Base-by-base conservation (phyloP, 2,113 vertebrate genomes). In the Colistium nudipinnis region DNA sequence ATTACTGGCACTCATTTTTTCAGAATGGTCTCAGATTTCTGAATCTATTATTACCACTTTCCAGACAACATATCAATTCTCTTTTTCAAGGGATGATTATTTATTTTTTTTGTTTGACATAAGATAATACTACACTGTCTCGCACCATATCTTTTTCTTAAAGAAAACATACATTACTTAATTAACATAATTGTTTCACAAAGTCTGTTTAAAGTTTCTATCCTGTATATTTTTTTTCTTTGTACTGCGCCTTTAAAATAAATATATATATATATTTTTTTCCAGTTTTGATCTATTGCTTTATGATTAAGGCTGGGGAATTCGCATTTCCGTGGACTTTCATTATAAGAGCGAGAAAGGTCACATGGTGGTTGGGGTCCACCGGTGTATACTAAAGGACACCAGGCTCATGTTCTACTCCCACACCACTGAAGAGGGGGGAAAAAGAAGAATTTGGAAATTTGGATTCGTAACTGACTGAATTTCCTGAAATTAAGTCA, bases 401-500 rank as follows among this genome's bases (percentile, higher is more conserved):
- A 19, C 25, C 47, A n/a, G 35, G 30, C 20, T 76, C 28, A n/a
- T 51, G 80, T 56, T 71, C 39, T 35, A 39, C 76, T 78, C 79
- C 75, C 80, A 77, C 76, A 67, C 55, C 61, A 17, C 27, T 25
- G 31, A 66, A 47, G 35, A 62, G 81, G 79, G 57, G 44, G 63
- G 63, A 67, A 27, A 22, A 17, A 49, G 76, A 74, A 6, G 39
- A 74, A 73, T 77, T 63, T 73, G 7, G 62, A 66, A 36, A 49
- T 57, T 54, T 67, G 35, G 38, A 70, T 80, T 82, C 59, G 80
- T 78, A 54, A 69, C 59, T 22, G 57, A 76, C 51, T 71, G 61
- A 52, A 48, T 81, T 87, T 89, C 85, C 83, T 84, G 75, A 83
- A 78, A 87, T 88, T 85, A 89, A 73, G 85, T 85, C 62, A 69